Conservation (phyloP, 1,140 invertebrate genomes). For the Chironomus striatipennis region DNA sequence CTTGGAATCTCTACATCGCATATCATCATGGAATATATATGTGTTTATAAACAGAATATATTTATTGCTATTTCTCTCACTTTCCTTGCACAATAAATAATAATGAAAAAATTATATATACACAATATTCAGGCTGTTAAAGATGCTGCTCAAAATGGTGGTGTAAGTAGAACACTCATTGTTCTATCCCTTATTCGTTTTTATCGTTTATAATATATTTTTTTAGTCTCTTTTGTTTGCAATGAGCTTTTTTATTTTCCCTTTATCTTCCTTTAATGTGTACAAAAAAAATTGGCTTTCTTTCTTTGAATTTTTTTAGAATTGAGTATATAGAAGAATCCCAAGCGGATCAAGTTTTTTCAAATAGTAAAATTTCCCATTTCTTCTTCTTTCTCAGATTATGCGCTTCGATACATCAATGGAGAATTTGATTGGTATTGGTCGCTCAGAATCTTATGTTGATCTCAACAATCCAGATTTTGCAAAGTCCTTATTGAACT, state of each 20-base stretch:
- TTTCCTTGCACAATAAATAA: background rate
- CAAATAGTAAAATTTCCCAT: background rate
- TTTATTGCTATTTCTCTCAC: slow-evolving; percentile 8
- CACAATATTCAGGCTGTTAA: slow-evolving; percentile 37
- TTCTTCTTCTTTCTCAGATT: slow-evolving; percentile 45
- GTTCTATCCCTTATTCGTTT: background rate
- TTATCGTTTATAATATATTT: slow-evolving; percentile 23
- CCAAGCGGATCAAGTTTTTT: background rate
- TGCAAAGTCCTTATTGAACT: background rate
- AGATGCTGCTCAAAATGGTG: slow-evolving; percentile 40
- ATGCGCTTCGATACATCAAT: slow-evolving; percentile 70
- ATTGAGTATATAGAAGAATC: background rate
- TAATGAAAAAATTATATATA: background rate
- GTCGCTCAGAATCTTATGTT: slow-evolving; percentile 71
- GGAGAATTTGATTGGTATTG: slow-evolving; percentile 60
- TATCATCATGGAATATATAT: background rate
- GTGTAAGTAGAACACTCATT: slow-evolving; percentile 39
- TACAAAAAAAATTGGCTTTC: background rate
- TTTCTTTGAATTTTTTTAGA: background rate
- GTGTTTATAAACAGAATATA: too few relatives aligned
- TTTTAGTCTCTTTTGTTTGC: slow-evolving; percentile 26
- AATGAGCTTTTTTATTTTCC: background rate
- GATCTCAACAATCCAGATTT: slow-evolving; percentile 54
- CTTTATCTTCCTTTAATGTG: background rate
- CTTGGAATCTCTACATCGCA: background rate